These are phyloP conservation scores for Echiichthys vipera DNA, from an alignment of 2,797 vertebrate species.

Conservation along the genomic window DNA sequence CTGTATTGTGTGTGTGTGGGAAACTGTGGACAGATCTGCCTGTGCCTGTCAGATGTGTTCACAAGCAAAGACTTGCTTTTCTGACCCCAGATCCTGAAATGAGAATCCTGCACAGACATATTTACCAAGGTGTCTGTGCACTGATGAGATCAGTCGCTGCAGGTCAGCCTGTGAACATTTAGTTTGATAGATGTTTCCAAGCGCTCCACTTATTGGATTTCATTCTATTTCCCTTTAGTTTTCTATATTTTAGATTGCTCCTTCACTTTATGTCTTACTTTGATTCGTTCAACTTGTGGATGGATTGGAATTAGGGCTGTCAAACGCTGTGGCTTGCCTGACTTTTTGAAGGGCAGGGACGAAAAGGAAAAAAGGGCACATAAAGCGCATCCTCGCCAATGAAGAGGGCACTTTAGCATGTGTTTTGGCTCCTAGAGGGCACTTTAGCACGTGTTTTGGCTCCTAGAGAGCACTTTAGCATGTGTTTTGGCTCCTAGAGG, in stretches of 20 bases:
- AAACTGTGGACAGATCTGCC: no score
- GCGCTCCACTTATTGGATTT: neutral
- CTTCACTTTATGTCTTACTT: neutral
- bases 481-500: no score
- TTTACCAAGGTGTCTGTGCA: neutral
- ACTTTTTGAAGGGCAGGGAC: no score
- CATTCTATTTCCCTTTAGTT: neutral
- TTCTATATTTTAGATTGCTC: neutral
- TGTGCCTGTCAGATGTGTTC: slow-evolving; percentile 11
- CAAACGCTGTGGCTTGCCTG: no score
- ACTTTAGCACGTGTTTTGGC: no score
- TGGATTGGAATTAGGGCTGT: no score
- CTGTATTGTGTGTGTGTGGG: no score
- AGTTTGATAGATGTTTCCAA: neutral
- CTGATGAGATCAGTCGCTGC: neutral
- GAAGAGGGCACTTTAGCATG: no score
- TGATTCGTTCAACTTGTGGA: neutral
- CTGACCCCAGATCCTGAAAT: neutral
- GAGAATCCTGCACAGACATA: neutral
- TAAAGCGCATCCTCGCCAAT: no score
- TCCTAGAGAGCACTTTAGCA: no score
- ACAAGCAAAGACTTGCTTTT: slow-evolving; percentile 6
- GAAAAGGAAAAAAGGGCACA: no score
- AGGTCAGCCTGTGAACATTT: neutral
- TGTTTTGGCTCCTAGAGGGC: no score